A percentile compares a stretch with the other conserved stretches of the same genome.
phyloP scores from a whole-genome alignment of 2,888 invertebrate genomes.

The Chalcosyrphus nemorum region DNA sequence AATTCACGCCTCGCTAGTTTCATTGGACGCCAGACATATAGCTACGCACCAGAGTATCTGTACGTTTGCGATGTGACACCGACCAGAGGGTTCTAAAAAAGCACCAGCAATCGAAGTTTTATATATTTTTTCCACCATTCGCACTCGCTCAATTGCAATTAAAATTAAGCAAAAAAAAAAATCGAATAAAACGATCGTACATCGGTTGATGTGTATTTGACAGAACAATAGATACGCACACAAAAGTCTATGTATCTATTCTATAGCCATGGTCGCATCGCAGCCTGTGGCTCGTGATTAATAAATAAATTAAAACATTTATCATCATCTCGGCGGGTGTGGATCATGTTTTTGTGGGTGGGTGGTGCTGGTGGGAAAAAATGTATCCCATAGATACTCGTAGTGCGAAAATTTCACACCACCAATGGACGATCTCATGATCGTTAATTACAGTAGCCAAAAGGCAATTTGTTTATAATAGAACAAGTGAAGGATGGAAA shows the following conservation, averaged over 20 bases:
- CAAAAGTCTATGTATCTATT: no score
- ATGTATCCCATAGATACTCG: constrained; percentile 30
- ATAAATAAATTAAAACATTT: constrained; percentile 67
- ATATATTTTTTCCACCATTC: constrained; percentile 38
- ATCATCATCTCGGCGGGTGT: constrained; percentile 39
- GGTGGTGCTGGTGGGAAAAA: constrained; percentile 56
- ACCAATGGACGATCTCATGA: constrained; percentile 35
- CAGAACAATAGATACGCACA: constrained; percentile 56
- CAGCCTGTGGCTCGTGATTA: constrained; percentile 48
- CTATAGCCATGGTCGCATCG: constrained; percentile 22
- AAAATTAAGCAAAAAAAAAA: neutral
- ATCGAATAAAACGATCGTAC: constrained; percentile 24
- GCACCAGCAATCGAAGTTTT: constrained; percentile 38
- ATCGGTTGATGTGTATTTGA: constrained; percentile 11
- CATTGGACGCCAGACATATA: constrained; percentile 66
- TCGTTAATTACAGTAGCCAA: constrained; percentile 53
- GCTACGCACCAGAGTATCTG: no score
- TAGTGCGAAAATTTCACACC: constrained; percentile 66
- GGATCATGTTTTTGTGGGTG: constrained; percentile 40
- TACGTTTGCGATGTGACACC: constrained; percentile 63
- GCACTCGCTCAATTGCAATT: constrained; percentile 27
- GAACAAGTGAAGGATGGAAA: constrained; percentile 13
- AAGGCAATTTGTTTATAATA: neutral
- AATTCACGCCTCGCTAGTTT: constrained; percentile 67
- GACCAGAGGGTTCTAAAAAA: constrained; percentile 27